These are phyloP conservation scores for Pycnonotus jocosus DNA, from an alignment of 2,113 vertebrate species.

Conservation along the genomic window DNA sequence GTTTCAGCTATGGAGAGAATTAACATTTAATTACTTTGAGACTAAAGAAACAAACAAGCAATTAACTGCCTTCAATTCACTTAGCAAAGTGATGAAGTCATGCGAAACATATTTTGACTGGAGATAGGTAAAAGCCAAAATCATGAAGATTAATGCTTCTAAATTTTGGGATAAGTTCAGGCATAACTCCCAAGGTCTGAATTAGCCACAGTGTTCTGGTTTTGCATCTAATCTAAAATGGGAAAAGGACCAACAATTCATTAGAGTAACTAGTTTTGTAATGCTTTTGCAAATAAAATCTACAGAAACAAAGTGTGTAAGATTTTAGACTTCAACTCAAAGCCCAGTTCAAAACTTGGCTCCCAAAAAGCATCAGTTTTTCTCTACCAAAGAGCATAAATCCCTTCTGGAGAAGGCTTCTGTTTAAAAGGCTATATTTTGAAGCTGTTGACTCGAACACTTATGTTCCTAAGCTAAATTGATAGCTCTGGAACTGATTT, in stretches of 20 bases:
- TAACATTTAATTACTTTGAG: constrained; percentile 43
- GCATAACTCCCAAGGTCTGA: not conserved
- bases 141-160: not conserved
- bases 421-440: not conserved
- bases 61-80: constrained; percentile 1
- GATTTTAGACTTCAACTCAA: not conserved
- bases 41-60: constrained; percentile 44
- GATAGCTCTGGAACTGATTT: not conserved
- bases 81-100: constrained; percentile 3
- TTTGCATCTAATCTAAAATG: constrained; percentile 2
- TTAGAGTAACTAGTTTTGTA: not conserved
- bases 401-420: not conserved
- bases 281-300: not conserved
- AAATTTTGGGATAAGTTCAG: not conserved
- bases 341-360: not conserved
- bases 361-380: not conserved
- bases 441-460: not conserved
- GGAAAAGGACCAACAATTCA: not conserved
- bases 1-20: constrained; percentile 16
- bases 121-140: constrained; percentile 25
- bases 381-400: not conserved
- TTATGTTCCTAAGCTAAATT: not conserved
- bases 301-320: not conserved
- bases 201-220: not conserved
- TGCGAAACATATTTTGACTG: not conserved